Base-by-base conservation (phyloP, 2,888 invertebrate species). In the Iselma pallidipennis region DNA sequence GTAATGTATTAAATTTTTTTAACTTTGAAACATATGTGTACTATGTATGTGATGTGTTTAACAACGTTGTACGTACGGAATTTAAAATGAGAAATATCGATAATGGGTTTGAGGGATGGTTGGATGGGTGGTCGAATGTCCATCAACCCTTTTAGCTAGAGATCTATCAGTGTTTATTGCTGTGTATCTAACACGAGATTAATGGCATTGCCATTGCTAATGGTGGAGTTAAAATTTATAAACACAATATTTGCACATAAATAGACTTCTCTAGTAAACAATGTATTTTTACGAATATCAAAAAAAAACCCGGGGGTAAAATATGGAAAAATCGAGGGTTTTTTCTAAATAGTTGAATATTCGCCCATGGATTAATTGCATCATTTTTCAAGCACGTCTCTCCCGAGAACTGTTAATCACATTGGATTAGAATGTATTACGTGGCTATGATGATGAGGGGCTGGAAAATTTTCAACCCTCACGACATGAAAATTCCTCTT, bases 131-230 rank as follows among this genome's bases (percentile, higher is more conserved):
- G 14, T 37, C 4, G 7, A 14, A 25, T 12, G 28, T 26, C 28
- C 49, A 29, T 50, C 50, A 50, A n/a, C 50, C 50, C 7, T 50
- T 50, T 29, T n/a, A 16, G 4, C 16, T 25, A 16, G 14, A 37
- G 37, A 37, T 7, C 37, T 29, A 29, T 16, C 29, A 29, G 50
- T 50, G 50, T 50, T 50, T 50, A 50, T 50, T 50, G 29, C 50
- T 28, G 16, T 50, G 50, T 23, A 50, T 50, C 50, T 50, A 50
- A 50, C 29, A 25, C 50, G 50, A 50, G 29, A 50, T 50, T 50
- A 50, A 50, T 50, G 50, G 23, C 50, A 26, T 50, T 14, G 50
- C 50, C 23, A 29, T 50, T 50, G 50, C 9, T 50, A 37, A 37
- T 37, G 37, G 37, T 16, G 14, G 4, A 37, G 37, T 37, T 37